Percentiles rank a stretch among this genome's conserved stretches.
phyloP scores from a whole-genome alignment of 2,888 invertebrate genomes.

The Apomyelois bistriatella region DNA sequence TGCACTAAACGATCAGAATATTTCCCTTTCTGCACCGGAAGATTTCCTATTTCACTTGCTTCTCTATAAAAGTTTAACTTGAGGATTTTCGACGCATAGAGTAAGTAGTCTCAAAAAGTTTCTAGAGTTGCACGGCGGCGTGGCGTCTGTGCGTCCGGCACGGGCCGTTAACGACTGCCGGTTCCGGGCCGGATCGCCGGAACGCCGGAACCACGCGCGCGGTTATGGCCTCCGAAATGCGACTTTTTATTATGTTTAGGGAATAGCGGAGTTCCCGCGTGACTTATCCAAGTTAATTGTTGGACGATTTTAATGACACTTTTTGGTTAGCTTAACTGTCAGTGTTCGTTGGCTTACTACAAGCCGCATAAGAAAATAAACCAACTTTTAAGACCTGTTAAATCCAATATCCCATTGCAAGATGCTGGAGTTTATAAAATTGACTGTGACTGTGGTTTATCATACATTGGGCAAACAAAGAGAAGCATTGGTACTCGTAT shows the following conservation, averaged over 20 bases:
- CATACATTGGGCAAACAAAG: too few relatives aligned
- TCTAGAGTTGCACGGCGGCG: not conserved
- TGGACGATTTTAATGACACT: slow-evolving; percentile 8
- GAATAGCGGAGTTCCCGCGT: not conserved
- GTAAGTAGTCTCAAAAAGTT: not conserved
- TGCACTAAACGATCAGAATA: not conserved
- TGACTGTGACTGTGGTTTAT: too few relatives aligned
- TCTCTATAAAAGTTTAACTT: slow-evolving; percentile 15
- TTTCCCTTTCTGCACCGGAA: not conserved
- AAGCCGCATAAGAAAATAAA: too few relatives aligned
- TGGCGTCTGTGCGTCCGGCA: slow-evolving; percentile 6
- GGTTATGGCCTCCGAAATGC: slow-evolving; percentile 43
- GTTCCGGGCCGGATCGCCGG: slow-evolving; percentile 48
- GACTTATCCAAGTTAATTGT: not conserved
- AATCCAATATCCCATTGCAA: too few relatives aligned
- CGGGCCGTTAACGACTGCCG: slow-evolving; percentile 61
- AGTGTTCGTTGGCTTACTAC: not conserved
- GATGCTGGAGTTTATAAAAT: not conserved
- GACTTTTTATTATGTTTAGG: slow-evolving; percentile 38
- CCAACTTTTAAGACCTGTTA: too few relatives aligned
- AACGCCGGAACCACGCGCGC: slow-evolving; percentile 27
- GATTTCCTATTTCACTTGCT: not conserved
- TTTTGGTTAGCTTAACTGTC: slow-evolving; percentile 7
- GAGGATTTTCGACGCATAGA: slow-evolving; percentile 8
- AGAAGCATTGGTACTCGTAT: too few relatives aligned